Base-by-base conservation (phyloP, 2,797 vertebrate genomes). In the Enteromius mattozi region DNA sequence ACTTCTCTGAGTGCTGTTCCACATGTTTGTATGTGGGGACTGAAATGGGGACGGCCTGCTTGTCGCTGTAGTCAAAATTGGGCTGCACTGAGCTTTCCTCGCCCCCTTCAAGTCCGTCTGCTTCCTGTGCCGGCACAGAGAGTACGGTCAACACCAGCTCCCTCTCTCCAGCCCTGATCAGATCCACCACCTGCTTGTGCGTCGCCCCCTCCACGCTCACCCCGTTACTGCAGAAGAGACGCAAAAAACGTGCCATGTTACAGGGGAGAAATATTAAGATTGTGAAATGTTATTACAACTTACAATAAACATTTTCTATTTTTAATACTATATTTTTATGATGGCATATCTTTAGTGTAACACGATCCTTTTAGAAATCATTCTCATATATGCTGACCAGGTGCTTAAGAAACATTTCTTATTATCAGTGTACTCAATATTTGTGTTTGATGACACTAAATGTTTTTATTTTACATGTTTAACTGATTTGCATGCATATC, bases 131-230 rank as follows among this genome's bases (percentile, higher is more conserved):
- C 0, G 98, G 98, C 37, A 99, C 97, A 0, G 98, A 98, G 81
- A 99, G 89, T 84, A 99, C 97, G 0, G 97, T 97, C 86, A 99
- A 95, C 61, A 98, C 94, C 92, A 99, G 92, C 93, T 99, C 97
- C 92, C 97, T 97, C 93, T 99, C 97, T 0, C 97, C 97, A 0
- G 97, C 97, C 0, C 98, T 96, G 91, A 99, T 99, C 95, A 99
- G 96, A 87, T 99, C 98, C 94, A 99, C 98, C 92, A 99, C 98
- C 90, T 99, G 98, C 94, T 99, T 99, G 90, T 99, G 98, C 0
- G 97, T 99, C 13, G 98, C 97, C 5, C 98, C 98, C 74, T 99
- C 98, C 8, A 99, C 98, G 0, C 97, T 99, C 91, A 98, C 96
- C 2, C 97, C 95, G 4, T 99, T 99, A 82, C 98, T 99, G 6